These are phyloP conservation scores for Piaya cayana DNA, from an alignment of 2,113 vertebrate species.

Conservation along the genomic window DNA sequence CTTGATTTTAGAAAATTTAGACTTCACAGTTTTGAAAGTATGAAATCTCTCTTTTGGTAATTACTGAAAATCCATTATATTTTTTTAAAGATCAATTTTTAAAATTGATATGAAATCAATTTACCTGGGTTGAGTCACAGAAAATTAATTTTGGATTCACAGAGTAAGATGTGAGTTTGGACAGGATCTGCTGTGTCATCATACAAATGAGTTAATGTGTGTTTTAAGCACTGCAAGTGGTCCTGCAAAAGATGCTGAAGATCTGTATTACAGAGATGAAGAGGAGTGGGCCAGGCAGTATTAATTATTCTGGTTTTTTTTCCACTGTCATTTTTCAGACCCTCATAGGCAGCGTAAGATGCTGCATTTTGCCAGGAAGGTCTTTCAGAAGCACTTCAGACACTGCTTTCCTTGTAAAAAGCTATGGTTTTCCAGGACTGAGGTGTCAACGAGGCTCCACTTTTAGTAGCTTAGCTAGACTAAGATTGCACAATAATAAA, in stretches of 20 bases:
- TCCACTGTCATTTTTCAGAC: background rate
- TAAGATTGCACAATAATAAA: background rate
- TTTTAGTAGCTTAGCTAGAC: background rate
- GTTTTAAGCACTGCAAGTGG: background rate
- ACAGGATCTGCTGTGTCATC: background rate
- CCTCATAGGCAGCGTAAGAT: background rate
- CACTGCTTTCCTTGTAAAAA: background rate
- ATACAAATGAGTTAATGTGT: background rate
- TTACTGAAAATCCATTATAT: background rate
- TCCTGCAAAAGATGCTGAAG: background rate
- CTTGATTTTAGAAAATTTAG: constrained; percentile 24
- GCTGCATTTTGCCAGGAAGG: background rate
- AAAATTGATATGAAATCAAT: background rate
- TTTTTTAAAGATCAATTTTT: background rate
- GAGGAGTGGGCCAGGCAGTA: background rate
- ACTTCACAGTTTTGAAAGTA: background rate
- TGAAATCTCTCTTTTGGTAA: background rate
- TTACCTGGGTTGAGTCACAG: background rate
- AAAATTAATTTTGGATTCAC: constrained; percentile 33
- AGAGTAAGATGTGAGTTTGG: background rate
- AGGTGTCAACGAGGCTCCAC: background rate
- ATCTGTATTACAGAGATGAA: background rate
- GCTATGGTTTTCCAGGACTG: background rate
- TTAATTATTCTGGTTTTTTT: background rate
- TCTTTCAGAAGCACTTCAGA: background rate